These are phyloP conservation scores for Vesta saturnalis DNA, from an alignment of 2,888 invertebrate genomes.

Conservation along the genomic window DNA sequence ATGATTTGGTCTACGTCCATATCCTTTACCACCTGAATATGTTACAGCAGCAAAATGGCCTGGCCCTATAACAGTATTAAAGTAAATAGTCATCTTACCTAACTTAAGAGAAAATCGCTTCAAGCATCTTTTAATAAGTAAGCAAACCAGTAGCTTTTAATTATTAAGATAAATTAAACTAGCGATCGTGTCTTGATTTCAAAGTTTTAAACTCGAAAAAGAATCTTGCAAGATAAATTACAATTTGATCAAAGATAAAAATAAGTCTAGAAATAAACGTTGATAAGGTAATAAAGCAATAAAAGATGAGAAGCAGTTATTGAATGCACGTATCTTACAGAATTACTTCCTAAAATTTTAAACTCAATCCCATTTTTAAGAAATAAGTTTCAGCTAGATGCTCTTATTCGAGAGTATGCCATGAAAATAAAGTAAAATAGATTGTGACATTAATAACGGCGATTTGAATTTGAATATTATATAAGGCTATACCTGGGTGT, in stretches of 20 bases:
- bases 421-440: too few species aligned
- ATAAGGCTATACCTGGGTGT: background rate
- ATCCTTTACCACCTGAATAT: slow-evolving; percentile 83
- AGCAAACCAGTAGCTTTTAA: background rate
- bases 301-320: too few species aligned
- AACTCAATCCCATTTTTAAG: too few species aligned
- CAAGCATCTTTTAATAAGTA: background rate
- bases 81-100: slow-evolving; percentile 6
- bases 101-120: background rate
- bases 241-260: too few species aligned
- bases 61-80: slow-evolving; percentile 67
- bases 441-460: background rate
- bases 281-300: too few species aligned
- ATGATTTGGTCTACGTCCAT: slow-evolving; percentile 74
- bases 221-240: too few species aligned
- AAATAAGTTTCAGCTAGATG: too few species aligned
- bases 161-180: background rate
- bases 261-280: too few species aligned
- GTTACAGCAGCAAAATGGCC: slow-evolving; percentile 86
- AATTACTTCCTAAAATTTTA: too few species aligned
- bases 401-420: too few species aligned
- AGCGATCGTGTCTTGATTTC: background rate
- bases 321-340: too few species aligned
- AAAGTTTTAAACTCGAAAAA: background rate
- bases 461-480: background rate